Evolutionary conservation across 64 coral and sea anemone genomes (phyloP), one percentile per base, ranked within the genome.

Genomic region (Porites australiensis): DNA sequence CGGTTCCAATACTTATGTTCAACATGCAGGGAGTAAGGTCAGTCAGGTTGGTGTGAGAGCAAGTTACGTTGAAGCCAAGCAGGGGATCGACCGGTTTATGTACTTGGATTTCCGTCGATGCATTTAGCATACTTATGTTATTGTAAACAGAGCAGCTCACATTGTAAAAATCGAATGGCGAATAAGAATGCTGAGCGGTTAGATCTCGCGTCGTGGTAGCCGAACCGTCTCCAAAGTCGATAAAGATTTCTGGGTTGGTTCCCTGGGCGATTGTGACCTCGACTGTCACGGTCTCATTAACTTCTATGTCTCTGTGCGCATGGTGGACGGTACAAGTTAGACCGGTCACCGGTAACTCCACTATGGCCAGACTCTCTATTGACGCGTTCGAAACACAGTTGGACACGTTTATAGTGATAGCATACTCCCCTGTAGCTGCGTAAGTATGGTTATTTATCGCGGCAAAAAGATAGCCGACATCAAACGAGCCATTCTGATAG

Each of bases 11-110:
- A 22, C 54, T 78, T 44, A 98, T 98, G 50, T 88, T 93, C 16
- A 98, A 53, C 76, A 93, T 86, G 67, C 94, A 95, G 3, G 80
- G 47, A 0, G 78, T 81, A 5, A 77, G 94, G 11, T 98, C 70
- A 11, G 94, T 96, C 5, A 93, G 50, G 66, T 98, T 98, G 15
- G 96, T 96, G 1, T 82, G 90, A 50, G 54, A 15, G 55, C 90
- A 93, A 21, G 63, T 64, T 50, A 93, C 45, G 51, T 13, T 58
- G 43, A 98, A 98, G 37, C 92, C 89, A 22, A 89, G 84, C 0
- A 98, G 67, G 2, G 82, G 90, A 16, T 87, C 70, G 1, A 98
- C 96, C 63, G 96, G 96, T 37, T 98, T 98, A 48, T 95, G 91
- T 5, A 98, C 94, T 74, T 95, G 93, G 44, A 98, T 91, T 43